Evolutionary conservation across 2,797 vertebrate species (phyloP), one percentile per base, ranked within the genome.

Genomic region (Xiphorhynchus erythropygius): DNA sequence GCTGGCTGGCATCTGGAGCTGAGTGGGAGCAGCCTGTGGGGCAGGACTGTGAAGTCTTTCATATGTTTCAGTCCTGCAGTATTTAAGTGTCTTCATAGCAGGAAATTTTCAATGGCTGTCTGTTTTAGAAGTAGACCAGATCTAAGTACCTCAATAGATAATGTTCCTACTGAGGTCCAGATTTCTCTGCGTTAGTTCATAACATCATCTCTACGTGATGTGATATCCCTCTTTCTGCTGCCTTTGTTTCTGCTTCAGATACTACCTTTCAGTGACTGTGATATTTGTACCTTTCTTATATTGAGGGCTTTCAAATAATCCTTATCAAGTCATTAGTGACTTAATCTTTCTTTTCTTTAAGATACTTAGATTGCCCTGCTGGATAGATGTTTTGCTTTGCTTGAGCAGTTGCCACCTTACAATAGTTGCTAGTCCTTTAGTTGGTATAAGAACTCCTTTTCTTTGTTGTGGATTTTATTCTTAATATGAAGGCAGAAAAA

Each of bases 211-310:
- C 35, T 33, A 2, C 41, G 65, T 49, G 25, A 86, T 49, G 10
- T 32, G 32, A n/a, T 63, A 47, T 16, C 37, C 39, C 14, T 80
- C 19, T 87, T 90, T 60, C 62, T 68, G 49, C 82, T 92, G 64
- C 53, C 82, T 87, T 93, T 93, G 46, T 89, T 91, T 69, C 69
- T 84, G 65, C 83, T 84, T 93, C 77, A 69, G 37, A 76, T 76
- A 44, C n/a, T 77, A 1, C 49, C 10, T 89, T 80, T 78, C 59
- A 56, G 1, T 70, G 56, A 44, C 74, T 69, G 27, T 57, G 69
- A 81, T 35, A 84, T 89, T 25, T n/a, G 15, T 76, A 62, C 33
- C 60, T 82, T 53, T 52, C 6, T 70, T 7, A 35, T 78, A 81
- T 56, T 49, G 42, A 92, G 37, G 52, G 24, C 19, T 80, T 64